Evolutionary conservation across 2,113 vertebrate species (phyloP).

Genomic region (Myotis lucifugus): DNA sequence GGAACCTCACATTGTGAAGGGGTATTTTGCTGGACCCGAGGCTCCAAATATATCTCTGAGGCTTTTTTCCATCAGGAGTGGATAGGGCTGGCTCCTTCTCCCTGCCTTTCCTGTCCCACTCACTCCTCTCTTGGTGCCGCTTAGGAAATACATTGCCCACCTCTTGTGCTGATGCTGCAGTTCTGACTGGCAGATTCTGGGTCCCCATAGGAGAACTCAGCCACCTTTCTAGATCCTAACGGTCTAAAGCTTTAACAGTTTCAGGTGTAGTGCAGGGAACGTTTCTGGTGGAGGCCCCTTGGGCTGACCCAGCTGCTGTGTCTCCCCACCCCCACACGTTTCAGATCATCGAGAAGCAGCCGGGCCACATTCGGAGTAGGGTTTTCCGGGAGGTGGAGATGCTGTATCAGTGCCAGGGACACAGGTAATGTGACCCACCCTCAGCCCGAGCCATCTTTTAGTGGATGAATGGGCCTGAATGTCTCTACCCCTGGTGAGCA

Average conservation of each 20-base stretch:
- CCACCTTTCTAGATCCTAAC: background rate
- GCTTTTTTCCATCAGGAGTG: too few species aligned
- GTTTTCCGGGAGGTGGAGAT: constrained; percentile 99
- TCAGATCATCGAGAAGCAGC: constrained; percentile 97
- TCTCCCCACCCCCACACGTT: background rate
- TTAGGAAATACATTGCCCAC: background rate
- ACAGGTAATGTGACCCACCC: constrained; percentile 87
- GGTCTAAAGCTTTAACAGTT: background rate
- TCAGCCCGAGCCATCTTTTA: background rate
- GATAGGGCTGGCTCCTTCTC: background rate
- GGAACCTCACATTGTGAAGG: background rate
- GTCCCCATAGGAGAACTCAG: background rate
- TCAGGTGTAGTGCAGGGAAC: background rate
- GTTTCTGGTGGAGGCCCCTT: background rate
- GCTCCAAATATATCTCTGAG: background rate
- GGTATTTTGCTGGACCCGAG: background rate
- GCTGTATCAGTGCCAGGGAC: constrained; percentile 99
- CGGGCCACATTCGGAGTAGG: constrained; percentile 94
- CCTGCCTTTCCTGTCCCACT: background rate
- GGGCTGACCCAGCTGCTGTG: background rate
- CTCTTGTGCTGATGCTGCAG: background rate
- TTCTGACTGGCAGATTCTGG: background rate
- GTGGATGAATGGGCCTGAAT: background rate
- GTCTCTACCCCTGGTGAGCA: background rate
- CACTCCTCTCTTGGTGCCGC: background rate